Conservation (phyloP, 2,888 invertebrate genomes). For the Caenorhabditis angaria region DNA sequence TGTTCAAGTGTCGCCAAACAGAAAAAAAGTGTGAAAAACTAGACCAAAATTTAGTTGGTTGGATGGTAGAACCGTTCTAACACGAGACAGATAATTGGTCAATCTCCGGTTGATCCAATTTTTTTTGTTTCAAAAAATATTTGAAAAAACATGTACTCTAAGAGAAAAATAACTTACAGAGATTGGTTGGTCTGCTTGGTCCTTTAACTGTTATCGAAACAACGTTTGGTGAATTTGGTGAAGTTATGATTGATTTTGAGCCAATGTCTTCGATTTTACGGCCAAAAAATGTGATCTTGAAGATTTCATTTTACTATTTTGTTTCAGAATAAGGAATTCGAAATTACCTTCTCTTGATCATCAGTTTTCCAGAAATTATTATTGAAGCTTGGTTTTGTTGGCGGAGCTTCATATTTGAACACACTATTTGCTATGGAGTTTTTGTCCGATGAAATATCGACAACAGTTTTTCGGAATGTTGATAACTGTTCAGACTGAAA, state of each 20-base stretch:
- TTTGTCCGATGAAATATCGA: conserved; percentile 32
- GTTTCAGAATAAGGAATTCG: no score
- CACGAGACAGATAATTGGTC: not conserved
- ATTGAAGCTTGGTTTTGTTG: conserved; percentile 18
- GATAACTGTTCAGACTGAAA: conserved; percentile 29
- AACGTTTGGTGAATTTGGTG: conserved; percentile 23
- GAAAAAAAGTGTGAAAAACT: conserved; percentile 1
- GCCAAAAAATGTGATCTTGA: conserved; percentile 26
- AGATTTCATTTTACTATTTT: no score
- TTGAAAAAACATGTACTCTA: not conserved
- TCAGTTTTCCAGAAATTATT: conserved; percentile 3
- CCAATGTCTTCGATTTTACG: conserved; percentile 41
- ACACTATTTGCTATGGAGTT: conserved; percentile 24
- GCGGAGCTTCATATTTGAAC: conserved; percentile 37
- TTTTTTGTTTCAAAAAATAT: not conserved
- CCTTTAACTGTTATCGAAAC: conserved; percentile 43
- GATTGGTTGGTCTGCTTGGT: conserved; percentile 26
- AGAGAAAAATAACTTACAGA: conserved; percentile 29
- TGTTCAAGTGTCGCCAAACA: conserved; percentile 1
- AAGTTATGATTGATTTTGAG: conserved; percentile 29
- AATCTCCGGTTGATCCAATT: conserved; percentile 1
- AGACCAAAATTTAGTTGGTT: conserved; percentile 2
- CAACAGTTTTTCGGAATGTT: conserved; percentile 30
- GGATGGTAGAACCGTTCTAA: not conserved
- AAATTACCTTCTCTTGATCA: not conserved